Percentiles rank a stretch among this genome's conserved stretches.
Conservation (phyloP, 2,797 vertebrate genomes). For the Craterocephalus amniculus region DNA sequence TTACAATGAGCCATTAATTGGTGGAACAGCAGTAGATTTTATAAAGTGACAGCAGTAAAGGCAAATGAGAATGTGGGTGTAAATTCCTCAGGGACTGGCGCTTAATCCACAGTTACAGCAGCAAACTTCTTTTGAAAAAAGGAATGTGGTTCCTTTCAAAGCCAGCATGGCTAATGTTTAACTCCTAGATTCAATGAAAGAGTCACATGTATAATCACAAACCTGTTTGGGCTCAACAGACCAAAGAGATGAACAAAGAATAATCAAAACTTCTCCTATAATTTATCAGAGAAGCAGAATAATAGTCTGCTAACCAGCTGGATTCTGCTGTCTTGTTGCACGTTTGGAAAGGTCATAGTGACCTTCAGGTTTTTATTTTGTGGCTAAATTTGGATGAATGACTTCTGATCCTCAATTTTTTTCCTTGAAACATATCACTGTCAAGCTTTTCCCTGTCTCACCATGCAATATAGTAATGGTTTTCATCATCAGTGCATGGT, state of each 20-base stretch:
- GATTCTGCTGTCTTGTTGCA: slow-evolving; percentile 11
- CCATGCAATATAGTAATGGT: slow-evolving; percentile 29
- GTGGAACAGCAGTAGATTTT: slow-evolving; percentile 40
- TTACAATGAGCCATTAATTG: slow-evolving; percentile 62
- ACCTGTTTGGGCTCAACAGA: neutral
- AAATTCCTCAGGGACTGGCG: slow-evolving; percentile 49
- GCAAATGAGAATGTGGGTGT: slow-evolving; percentile 43
- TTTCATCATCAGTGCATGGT: slow-evolving; percentile 57
- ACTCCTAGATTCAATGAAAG: neutral
- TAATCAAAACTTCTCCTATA: too few relatives aligned
- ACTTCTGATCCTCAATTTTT: slow-evolving; percentile 51
- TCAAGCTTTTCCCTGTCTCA: slow-evolving; percentile 19
- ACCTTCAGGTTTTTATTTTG: slow-evolving; percentile 47
- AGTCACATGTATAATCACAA: slow-evolving; percentile 9
- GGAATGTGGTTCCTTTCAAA: slow-evolving; percentile 38
- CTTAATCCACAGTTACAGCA: slow-evolving; percentile 25
- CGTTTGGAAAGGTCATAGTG: slow-evolving; percentile 30
- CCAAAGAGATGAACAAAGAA: neutral
- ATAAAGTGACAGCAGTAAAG: slow-evolving; percentile 43
- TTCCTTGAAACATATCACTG: slow-evolving; percentile 29
- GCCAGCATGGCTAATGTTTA: slow-evolving; percentile 21
- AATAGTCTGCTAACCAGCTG: slow-evolving; percentile 6
- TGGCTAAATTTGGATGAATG: slow-evolving; percentile 52
- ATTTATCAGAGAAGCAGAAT: slow-evolving; percentile 7
- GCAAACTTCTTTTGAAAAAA: neutral